Percentiles rank a stretch among this genome's conserved stretches.
Conservation (phyloP, 2,113 vertebrate species). For the Barbus barbus region DNA sequence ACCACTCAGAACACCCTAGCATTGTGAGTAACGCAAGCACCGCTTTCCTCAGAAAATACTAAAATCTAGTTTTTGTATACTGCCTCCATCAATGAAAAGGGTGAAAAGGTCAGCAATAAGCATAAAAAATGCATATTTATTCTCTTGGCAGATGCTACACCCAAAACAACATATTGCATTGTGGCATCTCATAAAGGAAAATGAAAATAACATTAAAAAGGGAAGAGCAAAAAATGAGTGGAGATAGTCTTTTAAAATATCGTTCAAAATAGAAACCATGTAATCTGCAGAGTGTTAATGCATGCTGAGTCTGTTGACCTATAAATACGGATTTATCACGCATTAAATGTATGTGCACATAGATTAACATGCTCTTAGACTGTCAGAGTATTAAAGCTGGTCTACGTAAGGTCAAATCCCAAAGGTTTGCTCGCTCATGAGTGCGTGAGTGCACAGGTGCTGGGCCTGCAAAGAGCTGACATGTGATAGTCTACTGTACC, state of each 20-base stretch:
- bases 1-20: too few species aligned
- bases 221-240: not conserved
- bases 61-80: not conserved
- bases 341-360: constrained; percentile 4
- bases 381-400: not conserved
- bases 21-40: not conserved
- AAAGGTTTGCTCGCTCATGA: not conserved
- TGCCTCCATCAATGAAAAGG: not conserved
- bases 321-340: constrained; percentile 16
- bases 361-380: not conserved
- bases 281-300: constrained; percentile 7
- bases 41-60: not conserved
- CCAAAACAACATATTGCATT: not conserved
- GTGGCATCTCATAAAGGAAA: not conserved
- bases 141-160: not conserved
- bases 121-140: not conserved
- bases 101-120: not conserved
- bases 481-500: constrained; percentile 10
- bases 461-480: constrained; percentile 16
- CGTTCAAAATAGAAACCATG: not conserved
- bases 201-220: not conserved
- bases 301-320: constrained; percentile 4
- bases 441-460: constrained; percentile 17
- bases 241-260: not conserved
- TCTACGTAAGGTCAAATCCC: not conserved